Evolutionary conservation across 2,113 vertebrate species (phyloP).

Genomic region (Oryzias celebensis): DNA sequence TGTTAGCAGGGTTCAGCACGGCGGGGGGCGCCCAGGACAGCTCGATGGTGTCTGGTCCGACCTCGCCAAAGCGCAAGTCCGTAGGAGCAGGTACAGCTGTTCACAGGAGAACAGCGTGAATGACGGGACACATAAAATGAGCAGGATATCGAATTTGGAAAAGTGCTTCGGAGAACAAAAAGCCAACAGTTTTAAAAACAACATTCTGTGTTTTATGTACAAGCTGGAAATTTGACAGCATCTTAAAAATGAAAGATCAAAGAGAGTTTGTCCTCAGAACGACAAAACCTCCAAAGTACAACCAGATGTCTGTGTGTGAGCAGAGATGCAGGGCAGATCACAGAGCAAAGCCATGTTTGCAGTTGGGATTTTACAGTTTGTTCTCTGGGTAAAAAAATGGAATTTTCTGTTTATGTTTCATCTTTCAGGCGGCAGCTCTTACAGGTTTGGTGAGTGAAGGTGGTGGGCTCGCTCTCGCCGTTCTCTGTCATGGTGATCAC

Average conservation of each 20-base stretch:
- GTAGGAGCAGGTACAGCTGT: slow-evolving; percentile 91
- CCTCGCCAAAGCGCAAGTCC: slow-evolving; percentile 83
- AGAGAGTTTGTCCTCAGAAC: slow-evolving; percentile 20
- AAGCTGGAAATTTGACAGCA: slow-evolving; percentile 32
- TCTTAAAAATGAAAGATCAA: slow-evolving; percentile 52
- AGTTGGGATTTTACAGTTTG: too few species aligned
- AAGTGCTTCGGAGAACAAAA: not conserved
- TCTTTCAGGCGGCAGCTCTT: slow-evolving; percentile 63
- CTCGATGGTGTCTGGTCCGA: slow-evolving; percentile 84
- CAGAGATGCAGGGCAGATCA: slow-evolving; percentile 5
- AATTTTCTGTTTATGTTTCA: too few species aligned
- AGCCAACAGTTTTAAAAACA: slow-evolving; percentile 10
- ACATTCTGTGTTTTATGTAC: slow-evolving; percentile 2
- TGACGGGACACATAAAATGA: not conserved
- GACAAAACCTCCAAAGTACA: slow-evolving; percentile 39
- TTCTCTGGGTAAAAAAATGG: too few species aligned
- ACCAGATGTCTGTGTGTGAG: slow-evolving; percentile 46
- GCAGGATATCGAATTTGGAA: not conserved
- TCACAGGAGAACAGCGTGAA: slow-evolving; percentile 5
- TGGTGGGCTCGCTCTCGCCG: slow-evolving; percentile 91
- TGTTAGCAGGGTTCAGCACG: slow-evolving; percentile 78
- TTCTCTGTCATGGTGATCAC: slow-evolving; percentile 93
- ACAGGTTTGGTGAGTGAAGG: slow-evolving; percentile 95
- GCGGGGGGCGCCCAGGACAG: slow-evolving; percentile 86
- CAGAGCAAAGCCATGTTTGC: slow-evolving; percentile 22